A percentile compares a stretch with the other conserved stretches of the same genome.
Evolutionary conservation across 1,140 invertebrate genomes (phyloP).

Genomic region (Drosophila rhopaloa): DNA sequence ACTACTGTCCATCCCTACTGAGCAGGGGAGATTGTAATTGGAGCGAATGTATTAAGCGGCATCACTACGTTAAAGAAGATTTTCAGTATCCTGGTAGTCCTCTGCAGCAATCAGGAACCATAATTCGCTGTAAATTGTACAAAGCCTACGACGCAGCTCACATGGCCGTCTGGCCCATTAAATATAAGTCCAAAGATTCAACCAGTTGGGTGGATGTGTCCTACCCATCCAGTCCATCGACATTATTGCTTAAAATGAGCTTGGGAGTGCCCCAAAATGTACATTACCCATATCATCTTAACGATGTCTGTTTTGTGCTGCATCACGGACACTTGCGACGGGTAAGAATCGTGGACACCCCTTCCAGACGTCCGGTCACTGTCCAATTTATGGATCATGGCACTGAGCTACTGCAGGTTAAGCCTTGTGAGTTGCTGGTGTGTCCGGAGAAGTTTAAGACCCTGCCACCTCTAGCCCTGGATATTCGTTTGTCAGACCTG

Average conservation of each 20-base stretch:
- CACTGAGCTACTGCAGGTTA: conserved; percentile 27
- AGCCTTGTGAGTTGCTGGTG: conserved; percentile 19
- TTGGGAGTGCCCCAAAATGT: conserved; percentile 12
- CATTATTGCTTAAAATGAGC: conserved; percentile 14
- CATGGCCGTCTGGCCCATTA: conserved; percentile 27
- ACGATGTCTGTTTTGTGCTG: conserved; percentile 46
- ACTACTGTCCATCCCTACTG: conserved; percentile 17
- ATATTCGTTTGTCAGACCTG: conserved; percentile 39
- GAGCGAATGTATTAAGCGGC: conserved; percentile 30
- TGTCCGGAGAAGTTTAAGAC: conserved; percentile 23
- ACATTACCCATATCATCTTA: neutral
- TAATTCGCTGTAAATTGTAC: conserved; percentile 32
- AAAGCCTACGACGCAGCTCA: conserved; percentile 37
- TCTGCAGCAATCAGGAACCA: conserved; percentile 3
- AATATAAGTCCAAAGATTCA: conserved; percentile 15
- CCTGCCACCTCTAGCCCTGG: conserved; percentile 36
- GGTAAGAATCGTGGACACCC: conserved; percentile 44
- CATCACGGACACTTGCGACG: conserved; percentile 13
- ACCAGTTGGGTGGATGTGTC: conserved; percentile 15
- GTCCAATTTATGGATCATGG: conserved; percentile 59
- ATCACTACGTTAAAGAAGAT: conserved; percentile 23
- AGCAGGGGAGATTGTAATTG: conserved; percentile 22
- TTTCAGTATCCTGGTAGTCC: neutral
- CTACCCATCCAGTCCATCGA: neutral
- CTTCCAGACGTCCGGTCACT: neutral